A percentile compares a stretch with the other conserved stretches of the same genome.
phyloP scores from a whole-genome alignment of 2,113 vertebrate genomes.

The Pogona vitticeps region DNA sequence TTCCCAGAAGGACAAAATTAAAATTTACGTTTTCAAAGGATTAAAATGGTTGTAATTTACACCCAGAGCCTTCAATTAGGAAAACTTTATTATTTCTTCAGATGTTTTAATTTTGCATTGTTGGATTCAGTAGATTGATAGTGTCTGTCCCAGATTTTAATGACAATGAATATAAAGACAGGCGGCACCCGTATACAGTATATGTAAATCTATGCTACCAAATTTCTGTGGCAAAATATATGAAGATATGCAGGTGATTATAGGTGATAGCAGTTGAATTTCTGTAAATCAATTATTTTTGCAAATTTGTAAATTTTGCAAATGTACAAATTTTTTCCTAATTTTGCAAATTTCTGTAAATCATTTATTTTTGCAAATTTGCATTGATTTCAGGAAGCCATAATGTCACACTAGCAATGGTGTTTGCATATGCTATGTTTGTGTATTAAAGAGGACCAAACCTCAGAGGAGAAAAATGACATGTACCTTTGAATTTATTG shows the following conservation, averaged over 20 bases:
- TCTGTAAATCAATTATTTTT: no score
- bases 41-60: not conserved
- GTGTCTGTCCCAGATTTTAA: not conserved
- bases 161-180: not conserved
- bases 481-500: not conserved
- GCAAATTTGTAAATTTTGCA: no score
- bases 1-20: not conserved
- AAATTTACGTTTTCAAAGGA: not conserved
- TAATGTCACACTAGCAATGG: not conserved
- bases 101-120: not conserved
- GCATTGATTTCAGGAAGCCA: not conserved
- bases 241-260: no score
- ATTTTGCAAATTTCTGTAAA: no score
- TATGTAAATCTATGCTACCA: not conserved
- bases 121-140: not conserved
- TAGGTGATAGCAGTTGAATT: not conserved
- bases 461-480: not conserved
- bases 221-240: not conserved
- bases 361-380: not conserved
- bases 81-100: not conserved
- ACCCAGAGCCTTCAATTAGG: not conserved
- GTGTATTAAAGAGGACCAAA: not conserved
- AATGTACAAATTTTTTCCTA: no score
- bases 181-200: not conserved
- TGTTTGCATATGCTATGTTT: not conserved